A percentile compares a stretch with the other conserved stretches of the same genome.
phyloP scores from a whole-genome alignment of 64 coral and sea anemone genomes.

The Dendronephthya gigantea region DNA sequence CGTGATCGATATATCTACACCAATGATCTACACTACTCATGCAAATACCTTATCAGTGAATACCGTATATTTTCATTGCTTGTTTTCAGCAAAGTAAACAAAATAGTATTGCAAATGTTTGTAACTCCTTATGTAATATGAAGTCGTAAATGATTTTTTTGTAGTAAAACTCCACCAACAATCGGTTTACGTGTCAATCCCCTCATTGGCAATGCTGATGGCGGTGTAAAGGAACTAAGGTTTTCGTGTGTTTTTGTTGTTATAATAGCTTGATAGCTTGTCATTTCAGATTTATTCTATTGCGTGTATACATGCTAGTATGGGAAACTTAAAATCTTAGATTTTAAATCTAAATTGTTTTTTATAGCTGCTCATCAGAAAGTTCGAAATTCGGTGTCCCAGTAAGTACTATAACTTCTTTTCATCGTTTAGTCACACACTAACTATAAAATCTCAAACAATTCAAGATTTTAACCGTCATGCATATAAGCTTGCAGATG shows the following conservation, averaged over 20 bases:
- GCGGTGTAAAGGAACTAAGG: constrained; percentile 52
- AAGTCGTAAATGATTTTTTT: not conserved
- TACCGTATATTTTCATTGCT: no score
- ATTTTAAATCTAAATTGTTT: not conserved
- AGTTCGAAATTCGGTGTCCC: constrained; percentile 76
- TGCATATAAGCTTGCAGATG: no score
- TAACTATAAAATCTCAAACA: no score
- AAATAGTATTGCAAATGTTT: no score
- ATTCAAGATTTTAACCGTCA: no score
- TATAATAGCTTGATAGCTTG: no score
- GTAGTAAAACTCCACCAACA: constrained; percentile 21
- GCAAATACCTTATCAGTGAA: no score
- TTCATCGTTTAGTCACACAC: not conserved
- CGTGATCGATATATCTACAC: no score
- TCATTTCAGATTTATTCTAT: no score
- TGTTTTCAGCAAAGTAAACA: no score
- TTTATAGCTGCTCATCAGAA: constrained; percentile 36
- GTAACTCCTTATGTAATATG: no score
- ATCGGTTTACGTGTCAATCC: constrained; percentile 69
- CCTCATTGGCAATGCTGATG: constrained; percentile 47
- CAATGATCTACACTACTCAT: no score
- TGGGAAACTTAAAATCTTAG: not conserved
- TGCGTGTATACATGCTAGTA: not conserved
- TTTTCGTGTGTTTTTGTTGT: not conserved
- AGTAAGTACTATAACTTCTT: not conserved